phyloP scores from a whole-genome alignment of 2,113 vertebrate genomes.

The Talpa occidentalis region DNA sequence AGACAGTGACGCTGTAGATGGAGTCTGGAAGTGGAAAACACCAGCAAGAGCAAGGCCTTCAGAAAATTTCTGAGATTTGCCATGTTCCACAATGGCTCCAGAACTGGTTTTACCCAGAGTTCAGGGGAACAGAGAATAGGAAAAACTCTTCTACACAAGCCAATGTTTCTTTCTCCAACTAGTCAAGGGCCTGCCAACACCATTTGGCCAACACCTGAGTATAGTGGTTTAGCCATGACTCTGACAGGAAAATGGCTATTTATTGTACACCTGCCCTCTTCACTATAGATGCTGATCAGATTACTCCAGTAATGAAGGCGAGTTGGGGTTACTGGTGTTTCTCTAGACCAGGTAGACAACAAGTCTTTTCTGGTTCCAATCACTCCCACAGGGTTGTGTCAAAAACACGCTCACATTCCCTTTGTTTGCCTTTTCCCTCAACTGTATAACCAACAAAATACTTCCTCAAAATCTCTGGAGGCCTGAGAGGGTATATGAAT shows the following conservation, averaged over 20 bases:
- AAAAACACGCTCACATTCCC: background rate
- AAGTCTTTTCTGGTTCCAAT: conserved; percentile 16
- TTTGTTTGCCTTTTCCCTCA: background rate
- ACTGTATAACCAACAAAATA: background rate
- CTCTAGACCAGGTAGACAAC: conserved; percentile 1
- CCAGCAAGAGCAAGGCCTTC: background rate
- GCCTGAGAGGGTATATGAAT: conserved; percentile 1
- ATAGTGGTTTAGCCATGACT: conserved; percentile 7
- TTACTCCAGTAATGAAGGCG: background rate
- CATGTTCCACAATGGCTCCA: background rate
- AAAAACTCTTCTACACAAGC: conserved; percentile 46
- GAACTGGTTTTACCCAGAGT: background rate
- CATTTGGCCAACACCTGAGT: conserved; percentile 23
- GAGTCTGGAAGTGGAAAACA: conserved; percentile 55
- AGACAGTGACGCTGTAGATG: conserved; percentile 13
- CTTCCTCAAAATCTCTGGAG: conserved; percentile 9
- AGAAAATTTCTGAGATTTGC: conserved; percentile 51
- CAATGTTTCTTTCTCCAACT: conserved; percentile 7
- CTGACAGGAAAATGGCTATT: conserved; percentile 31
- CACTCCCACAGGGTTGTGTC: background rate
- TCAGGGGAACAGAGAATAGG: conserved; percentile 32
- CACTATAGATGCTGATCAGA: background rate
- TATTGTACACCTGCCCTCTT: background rate
- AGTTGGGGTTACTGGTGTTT: background rate
- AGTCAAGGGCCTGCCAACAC: conserved; percentile 22